phyloP scores from a whole-genome alignment of 2,797 vertebrate genomes.

The Pelodytes ibericus region DNA sequence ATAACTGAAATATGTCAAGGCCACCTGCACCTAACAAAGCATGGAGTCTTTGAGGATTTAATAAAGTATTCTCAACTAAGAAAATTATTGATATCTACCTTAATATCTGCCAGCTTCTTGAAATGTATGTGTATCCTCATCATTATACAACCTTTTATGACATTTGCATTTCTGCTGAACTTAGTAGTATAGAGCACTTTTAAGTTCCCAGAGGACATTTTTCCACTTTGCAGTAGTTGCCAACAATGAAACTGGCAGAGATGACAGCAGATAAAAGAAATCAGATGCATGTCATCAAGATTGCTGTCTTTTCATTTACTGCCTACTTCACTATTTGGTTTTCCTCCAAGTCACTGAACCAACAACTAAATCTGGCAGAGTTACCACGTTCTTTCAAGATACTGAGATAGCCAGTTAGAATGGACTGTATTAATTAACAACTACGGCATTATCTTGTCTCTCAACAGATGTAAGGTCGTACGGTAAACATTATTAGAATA shows the following conservation, averaged over 20 bases:
- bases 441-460: neutral
- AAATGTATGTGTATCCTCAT: neutral
- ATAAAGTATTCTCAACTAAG: neutral
- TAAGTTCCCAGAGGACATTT: constrained; percentile 30
- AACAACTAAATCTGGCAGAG: constrained; percentile 13
- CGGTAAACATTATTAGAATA: too few species aligned
- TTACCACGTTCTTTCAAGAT: constrained; percentile 5
- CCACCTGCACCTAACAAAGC: neutral
- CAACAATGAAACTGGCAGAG: constrained; percentile 35
- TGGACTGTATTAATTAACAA: neutral
- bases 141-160: neutral
- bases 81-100: neutral
- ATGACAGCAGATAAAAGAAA: constrained; percentile 36
- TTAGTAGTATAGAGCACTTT: constrained; percentile 28
- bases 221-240: constrained; percentile 17
- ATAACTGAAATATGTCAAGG: neutral
- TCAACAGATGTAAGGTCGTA: neutral
- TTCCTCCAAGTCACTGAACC: constrained; percentile 32
- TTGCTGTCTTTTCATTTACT: constrained; percentile 42
- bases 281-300: constrained; percentile 25
- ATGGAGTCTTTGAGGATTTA: neutral
- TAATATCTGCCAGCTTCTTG: constrained; percentile 12
- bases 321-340: constrained; percentile 19
- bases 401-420: neutral
- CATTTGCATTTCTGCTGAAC: constrained; percentile 31